Conservation (phyloP, 1,140 invertebrate genomes). For the Acromyrmex heyeri region DNA sequence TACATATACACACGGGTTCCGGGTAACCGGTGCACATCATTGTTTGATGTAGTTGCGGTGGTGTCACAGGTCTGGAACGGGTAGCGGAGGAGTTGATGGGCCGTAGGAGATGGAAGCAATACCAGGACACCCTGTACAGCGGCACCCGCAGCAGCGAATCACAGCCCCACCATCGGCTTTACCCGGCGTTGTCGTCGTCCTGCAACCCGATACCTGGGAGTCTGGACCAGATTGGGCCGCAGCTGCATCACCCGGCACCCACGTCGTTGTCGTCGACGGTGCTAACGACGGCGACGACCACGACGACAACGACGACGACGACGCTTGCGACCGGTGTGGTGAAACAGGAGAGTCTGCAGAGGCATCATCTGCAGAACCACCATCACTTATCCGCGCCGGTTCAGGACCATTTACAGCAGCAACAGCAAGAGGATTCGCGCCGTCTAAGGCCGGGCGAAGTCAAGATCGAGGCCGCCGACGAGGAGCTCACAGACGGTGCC, state of each 20-base stretch:
- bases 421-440: constrained; percentile 69
- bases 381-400: constrained; percentile 40
- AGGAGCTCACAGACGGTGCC: constrained; percentile 73
- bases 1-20: constrained; percentile 26
- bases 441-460: constrained; percentile 76
- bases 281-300: constrained; percentile 70
- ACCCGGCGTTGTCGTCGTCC: constrained; percentile 75
- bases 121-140: constrained; percentile 93
- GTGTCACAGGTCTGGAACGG: constrained; percentile 95
- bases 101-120: constrained; percentile 96
- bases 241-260: constrained; percentile 74
- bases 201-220: constrained; percentile 78
- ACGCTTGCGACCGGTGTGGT: constrained; percentile 73
- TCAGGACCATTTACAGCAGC: constrained; percentile 59
- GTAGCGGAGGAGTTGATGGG: constrained; percentile 98
- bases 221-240: constrained; percentile 78
- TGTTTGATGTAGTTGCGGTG: constrained; percentile 83
- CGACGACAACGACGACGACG: constrained; percentile 62
- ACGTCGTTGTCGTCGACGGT: constrained; percentile 62
- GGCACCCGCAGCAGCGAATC: constrained; percentile 87
- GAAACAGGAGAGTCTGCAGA: constrained; percentile 78
- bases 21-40: constrained; percentile 74
- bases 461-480: constrained; percentile 77
- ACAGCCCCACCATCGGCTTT: constrained; percentile 79
- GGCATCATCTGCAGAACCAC: constrained; percentile 78